Conservation (phyloP, 2,888 invertebrate species). For the Oxyteleia sp. region DNA sequence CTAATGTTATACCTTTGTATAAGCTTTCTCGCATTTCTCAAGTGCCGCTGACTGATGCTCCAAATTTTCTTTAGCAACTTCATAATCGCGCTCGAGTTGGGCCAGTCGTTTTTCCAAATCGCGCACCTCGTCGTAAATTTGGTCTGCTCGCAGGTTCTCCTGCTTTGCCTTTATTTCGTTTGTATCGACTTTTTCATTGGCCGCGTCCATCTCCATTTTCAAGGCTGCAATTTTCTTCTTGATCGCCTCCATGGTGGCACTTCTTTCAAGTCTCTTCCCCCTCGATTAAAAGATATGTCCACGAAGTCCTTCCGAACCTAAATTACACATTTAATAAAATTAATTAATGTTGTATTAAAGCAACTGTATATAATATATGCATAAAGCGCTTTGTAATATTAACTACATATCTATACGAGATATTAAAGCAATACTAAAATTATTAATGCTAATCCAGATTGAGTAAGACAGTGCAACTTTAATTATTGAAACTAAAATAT, state of each 20-base stretch:
- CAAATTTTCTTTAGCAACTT: slow-evolving; percentile 95
- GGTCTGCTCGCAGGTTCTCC: slow-evolving; percentile 86
- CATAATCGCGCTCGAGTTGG: slow-evolving; percentile 97
- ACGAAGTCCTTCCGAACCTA: slow-evolving; percentile 40
- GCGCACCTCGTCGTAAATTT: slow-evolving; percentile 96
- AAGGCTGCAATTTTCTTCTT: slow-evolving; percentile 93
- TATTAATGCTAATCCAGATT: too few species aligned
- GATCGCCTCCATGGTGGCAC: slow-evolving; percentile 90
- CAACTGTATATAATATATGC: too few species aligned
- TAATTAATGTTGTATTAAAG: too few species aligned
- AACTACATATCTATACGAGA: not conserved
- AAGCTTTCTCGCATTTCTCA: slow-evolving; percentile 97
- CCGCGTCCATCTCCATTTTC: slow-evolving; percentile 92
- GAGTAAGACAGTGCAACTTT: not conserved
- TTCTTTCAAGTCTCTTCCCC: slow-evolving; percentile 32
- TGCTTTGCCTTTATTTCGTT: slow-evolving; percentile 90
- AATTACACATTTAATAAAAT: slow-evolving; percentile 21
- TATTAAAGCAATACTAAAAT: too few species aligned
- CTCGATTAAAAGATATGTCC: slow-evolving; percentile 30
- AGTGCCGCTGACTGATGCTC: slow-evolving; percentile 96
- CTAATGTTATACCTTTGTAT: slow-evolving; percentile 93
- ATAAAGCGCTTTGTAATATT: too few species aligned
- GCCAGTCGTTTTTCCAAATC: slow-evolving; percentile 98
- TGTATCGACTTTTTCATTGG: slow-evolving; percentile 90
- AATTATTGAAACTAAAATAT: too few species aligned